A percentile compares a stretch with the other conserved stretches of the same genome.
Conservation (phyloP, 2,113 vertebrate genomes). For the Guaruba guarouba region DNA sequence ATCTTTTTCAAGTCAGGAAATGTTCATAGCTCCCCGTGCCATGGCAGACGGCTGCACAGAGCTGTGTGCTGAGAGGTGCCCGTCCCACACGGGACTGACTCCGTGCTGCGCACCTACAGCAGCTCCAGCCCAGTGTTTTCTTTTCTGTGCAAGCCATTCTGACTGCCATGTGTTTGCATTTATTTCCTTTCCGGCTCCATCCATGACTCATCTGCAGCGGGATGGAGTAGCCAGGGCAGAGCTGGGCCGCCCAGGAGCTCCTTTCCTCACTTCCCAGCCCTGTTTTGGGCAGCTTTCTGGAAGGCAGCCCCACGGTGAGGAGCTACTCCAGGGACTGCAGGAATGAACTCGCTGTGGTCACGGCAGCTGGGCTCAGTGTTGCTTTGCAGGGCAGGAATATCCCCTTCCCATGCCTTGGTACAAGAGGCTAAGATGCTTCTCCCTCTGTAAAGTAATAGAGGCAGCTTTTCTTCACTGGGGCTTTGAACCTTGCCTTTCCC, state of each 20-base stretch:
- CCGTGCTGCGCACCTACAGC: background rate
- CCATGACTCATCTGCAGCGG: slow-evolving; percentile 12
- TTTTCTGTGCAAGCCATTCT: slow-evolving; percentile 48
- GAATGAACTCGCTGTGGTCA: background rate
- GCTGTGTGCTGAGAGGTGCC: background rate
- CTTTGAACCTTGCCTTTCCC: background rate
- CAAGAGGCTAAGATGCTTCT: background rate
- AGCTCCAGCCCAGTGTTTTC: slow-evolving; percentile 25
- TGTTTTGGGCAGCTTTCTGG: background rate
- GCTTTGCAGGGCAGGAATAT: background rate
- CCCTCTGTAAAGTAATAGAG: background rate
- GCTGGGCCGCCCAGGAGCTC: background rate
- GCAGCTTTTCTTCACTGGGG: background rate
- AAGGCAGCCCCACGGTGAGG: background rate
- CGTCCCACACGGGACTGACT: background rate
- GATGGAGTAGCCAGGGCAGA: background rate
- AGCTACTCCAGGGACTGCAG: background rate
- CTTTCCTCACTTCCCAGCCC: background rate
- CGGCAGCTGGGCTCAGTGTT: background rate
- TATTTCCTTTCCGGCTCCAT: slow-evolving; percentile 31
- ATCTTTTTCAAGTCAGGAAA: background rate
- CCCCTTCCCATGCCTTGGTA: background rate
- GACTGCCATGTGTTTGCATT: slow-evolving; percentile 56
- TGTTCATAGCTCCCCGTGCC: background rate
- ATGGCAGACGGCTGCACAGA: background rate